Evolutionary conservation across 1,140 invertebrate species (phyloP).

Genomic region (Lordiphosa clarofinis): DNA sequence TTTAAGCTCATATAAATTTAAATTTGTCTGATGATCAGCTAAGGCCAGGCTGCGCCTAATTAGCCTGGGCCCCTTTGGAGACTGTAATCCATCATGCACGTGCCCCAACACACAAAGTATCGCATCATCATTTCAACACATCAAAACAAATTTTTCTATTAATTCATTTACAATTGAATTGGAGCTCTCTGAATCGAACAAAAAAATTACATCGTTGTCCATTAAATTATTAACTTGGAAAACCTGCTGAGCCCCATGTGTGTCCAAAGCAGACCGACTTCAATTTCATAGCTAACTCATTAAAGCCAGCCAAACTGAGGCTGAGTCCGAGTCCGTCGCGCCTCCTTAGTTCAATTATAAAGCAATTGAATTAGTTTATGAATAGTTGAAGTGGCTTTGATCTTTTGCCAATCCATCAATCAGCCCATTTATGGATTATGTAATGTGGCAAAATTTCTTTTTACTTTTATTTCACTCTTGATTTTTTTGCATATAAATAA

Average conservation of each 20-base stretch:
- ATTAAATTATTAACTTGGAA: constrained; percentile 73
- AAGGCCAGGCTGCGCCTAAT: constrained; percentile 41
- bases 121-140: constrained; percentile 54
- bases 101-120: constrained; percentile 39
- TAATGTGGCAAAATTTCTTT: constrained; percentile 20
- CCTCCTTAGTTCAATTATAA: constrained; percentile 75
- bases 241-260: constrained; percentile 63
- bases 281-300: constrained; percentile 46
- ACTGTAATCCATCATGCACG: constrained; percentile 53
- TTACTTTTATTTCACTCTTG: constrained; percentile 11
- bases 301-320: constrained; percentile 46
- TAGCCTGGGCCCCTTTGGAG: constrained; percentile 44
- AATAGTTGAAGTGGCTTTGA: constrained; percentile 23
- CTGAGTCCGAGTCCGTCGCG: constrained; percentile 32
- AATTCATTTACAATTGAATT: constrained; percentile 67
- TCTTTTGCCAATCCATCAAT: constrained; percentile 59
- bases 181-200: constrained; percentile 46
- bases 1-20: constrained; percentile 67
- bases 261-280: constrained; percentile 6
- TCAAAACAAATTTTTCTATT: constrained; percentile 49
- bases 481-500: constrained; percentile 6
- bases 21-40: constrained; percentile 29
- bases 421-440: constrained; percentile 57
- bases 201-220: constrained; percentile 68
- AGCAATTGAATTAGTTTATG: constrained; percentile 69